A percentile compares a stretch with the other conserved stretches of the same genome.
These are phyloP conservation scores for Amazonetta brasiliensis DNA, from an alignment of 2,797 vertebrate species.

Conservation along the genomic window DNA sequence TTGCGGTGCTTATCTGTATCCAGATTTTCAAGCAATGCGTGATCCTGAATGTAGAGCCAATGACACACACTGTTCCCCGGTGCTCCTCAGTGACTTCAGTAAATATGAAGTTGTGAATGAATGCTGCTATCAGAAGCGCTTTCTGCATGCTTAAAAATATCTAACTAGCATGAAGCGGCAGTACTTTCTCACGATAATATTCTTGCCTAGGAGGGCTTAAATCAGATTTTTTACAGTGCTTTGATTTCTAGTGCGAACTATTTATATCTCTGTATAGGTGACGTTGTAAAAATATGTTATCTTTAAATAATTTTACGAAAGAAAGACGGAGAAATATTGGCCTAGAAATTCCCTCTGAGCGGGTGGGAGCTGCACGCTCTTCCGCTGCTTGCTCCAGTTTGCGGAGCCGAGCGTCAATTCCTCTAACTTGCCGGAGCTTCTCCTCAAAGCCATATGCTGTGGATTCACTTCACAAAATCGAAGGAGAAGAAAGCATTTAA, in stretches of 20 bases:
- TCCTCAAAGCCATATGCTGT: neutral
- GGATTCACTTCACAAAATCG: neutral
- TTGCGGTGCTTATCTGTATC: neutral
- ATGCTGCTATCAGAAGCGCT: constrained; percentile 12
- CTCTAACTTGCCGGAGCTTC: neutral
- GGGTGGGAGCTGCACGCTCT: neutral
- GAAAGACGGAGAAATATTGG: neutral
- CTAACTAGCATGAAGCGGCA: constrained; percentile 1
- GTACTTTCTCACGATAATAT: constrained; percentile 10
- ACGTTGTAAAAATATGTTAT: neutral
- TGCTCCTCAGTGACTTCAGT: constrained; percentile 16
- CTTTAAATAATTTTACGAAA: neutral
- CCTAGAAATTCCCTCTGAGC: neutral
- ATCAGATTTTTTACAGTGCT: constrained; percentile 1
- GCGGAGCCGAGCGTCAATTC: neutral
- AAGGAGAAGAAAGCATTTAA: neutral
- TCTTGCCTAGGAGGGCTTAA: constrained; percentile 22
- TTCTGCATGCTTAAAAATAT: constrained; percentile 41
- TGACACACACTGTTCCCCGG: neutral
- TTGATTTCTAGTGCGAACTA: constrained; percentile 11
- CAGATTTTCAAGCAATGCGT: neutral
- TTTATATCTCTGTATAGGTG: neutral
- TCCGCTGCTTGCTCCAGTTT: neutral
- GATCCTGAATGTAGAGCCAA: neutral
- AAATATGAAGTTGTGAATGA: constrained; percentile 49